Base-by-base conservation (phyloP, 2,113 vertebrate genomes). In the Percina caprodes region DNA sequence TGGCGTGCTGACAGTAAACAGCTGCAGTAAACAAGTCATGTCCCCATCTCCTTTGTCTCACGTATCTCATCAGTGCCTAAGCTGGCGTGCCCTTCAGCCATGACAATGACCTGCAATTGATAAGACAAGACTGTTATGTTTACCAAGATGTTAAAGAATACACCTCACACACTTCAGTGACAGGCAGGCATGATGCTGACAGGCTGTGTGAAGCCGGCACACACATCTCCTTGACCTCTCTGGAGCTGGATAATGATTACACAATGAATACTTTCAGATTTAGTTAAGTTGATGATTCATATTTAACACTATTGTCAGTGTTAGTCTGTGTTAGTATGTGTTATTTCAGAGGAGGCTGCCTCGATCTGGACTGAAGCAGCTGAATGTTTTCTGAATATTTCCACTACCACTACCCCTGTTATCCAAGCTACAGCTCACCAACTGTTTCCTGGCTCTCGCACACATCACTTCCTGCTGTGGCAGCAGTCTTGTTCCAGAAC, bases 41-140 rank as follows among this genome's bases (percentile, higher is more conserved):
- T 86, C 87, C 85, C 67, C 69, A 23, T 86, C 86, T 74, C 86
- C 74, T 79, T 91, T 83, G 91, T 94, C 88, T 91, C 74, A 45
- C 65, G 46, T 71, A 88, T 87, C 89, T 92, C 93, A 86, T 93
- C 92, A 91, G 89, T 61, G 21, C 92, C 90, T 83, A 77, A 78
- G 86, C 88, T 73, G 90, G 51, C 73, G 54, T 63, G 91, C 91
- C 94, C 95, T 94, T 96, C 91, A 95, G 92, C 91, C 76, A 73
- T 86, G 91, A 93, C 92, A 94, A 91, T 93, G 93, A 94, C 91
- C 92, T 66, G 63, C 82, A 82, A 96, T 95, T 92, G 94, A 96
- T 95, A 87, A 66, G 76, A 91, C 82, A 77, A 84, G 81, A 77
- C 69, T 60, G 49, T 74, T 83, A 84, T 74, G 79, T 87, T 83